Evolutionary conservation across 2,113 vertebrate genomes (phyloP).

Genomic region (Alexandromys fortis): DNA sequence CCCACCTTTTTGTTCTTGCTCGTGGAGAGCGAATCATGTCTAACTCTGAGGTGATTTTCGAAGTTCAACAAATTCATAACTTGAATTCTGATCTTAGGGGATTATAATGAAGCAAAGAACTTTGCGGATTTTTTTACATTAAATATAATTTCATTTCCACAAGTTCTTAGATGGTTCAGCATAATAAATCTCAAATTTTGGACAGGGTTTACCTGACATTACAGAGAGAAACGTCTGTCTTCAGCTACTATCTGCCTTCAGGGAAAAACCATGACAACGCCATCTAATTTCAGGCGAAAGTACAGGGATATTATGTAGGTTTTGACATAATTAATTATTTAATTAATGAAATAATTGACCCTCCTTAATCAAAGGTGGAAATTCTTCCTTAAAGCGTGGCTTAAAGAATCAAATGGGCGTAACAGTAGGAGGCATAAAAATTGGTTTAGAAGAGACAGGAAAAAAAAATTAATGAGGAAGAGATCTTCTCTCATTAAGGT

Average conservation of each 20-base stretch:
- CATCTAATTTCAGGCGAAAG: constrained; percentile 48
- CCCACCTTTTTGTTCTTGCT: neutral
- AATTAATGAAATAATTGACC: constrained; percentile 75
- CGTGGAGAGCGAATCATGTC: neutral
- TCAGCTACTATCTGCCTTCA: constrained; percentile 35
- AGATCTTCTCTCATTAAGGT: constrained; percentile 77
- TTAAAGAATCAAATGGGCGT: constrained; percentile 77
- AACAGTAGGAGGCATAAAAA: constrained; percentile 73
- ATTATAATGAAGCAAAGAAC: neutral
- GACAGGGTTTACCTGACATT: neutral
- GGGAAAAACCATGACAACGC: neutral
- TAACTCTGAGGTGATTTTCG: neutral
- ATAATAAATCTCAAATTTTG: constrained; percentile 26
- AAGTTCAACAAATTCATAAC: neutral
- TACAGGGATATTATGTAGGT: constrained; percentile 29
- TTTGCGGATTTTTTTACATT: neutral
- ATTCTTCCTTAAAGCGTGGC: constrained; percentile 67
- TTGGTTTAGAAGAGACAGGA: constrained; percentile 71
- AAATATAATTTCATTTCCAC: neutral
- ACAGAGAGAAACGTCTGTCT: constrained; percentile 15
- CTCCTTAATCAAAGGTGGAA: constrained; percentile 76
- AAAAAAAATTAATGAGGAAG: constrained; percentile 72
- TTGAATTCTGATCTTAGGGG: neutral
- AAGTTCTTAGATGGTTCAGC: neutral
- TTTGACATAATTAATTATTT: constrained; percentile 75